Base-by-base conservation (phyloP, 1,140 invertebrate genomes). In the Vanessa atalanta region DNA sequence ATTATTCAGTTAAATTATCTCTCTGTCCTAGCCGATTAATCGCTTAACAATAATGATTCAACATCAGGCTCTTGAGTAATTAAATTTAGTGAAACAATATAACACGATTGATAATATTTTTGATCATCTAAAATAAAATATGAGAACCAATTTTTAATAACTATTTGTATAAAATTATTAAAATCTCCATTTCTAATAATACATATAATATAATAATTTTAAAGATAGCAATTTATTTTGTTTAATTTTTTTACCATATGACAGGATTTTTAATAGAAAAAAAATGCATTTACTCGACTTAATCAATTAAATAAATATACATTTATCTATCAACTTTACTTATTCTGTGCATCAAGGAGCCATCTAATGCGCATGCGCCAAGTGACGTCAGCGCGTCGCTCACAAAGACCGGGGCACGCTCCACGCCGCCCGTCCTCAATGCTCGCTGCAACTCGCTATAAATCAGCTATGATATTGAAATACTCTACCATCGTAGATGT, bases 371-470 rank as follows among this genome's bases (percentile, higher is more conserved):
- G 89, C 90, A 84, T 86, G 90, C 86, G 90, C 81, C 78, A 20
- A 14, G 79, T 92, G 89, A 92, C 90, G 89, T 91, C 90, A 92
- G 83, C 82, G 73, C 84, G 78, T 83, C 83, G 78, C 82, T 73
- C 80, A 79, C 81, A 77, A 77, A 81, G 69, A 68, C 50, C 80
- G 79, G 78, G 79, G 78, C 79, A 78, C 72, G 79, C 76, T 77
- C 68, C 72, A 68, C 70, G 80, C 78, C 78, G 79, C 69, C 76
- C 77, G 78, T 77, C 78, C 72, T 76, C 57, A 75, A 78, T 11
- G 51, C n/a, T 53, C 78, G 72, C 72, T 74, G 57, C 48, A 75
- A 57, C 70, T 60, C 69, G 72, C 65, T 73, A 75, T 77, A 81
- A 81, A 76, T 80, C 76, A 78, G 60, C 70, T 72, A 76, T 60